Evolutionary conservation across 2,888 invertebrate species (phyloP), one percentile per base, ranked within the genome.

Genomic region (Microctonus brassicae): DNA sequence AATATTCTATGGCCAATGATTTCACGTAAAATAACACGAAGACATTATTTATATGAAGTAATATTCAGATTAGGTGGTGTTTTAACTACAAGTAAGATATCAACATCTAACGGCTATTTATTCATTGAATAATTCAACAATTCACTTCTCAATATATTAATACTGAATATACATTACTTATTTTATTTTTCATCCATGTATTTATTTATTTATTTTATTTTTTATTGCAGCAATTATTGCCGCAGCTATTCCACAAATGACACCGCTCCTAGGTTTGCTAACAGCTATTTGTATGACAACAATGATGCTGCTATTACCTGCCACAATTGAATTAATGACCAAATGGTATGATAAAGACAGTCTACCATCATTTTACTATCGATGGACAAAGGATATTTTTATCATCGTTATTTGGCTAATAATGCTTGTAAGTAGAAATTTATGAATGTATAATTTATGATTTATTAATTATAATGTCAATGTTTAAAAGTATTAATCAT

Each of bases 1-100:
- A 88, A 88, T 42, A 90, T 93, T 72, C 86, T 92, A n/a, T 92
- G 91, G 90, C 90, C 91, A 2, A 82, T 84, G 55, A 83, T 92
- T 26, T 79, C 83, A 42, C 47, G 76, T 26, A 83, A 81, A 62
- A 85, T 88, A 70, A 77, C 80, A n/a, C 80, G 84, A 13, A 80
- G 85, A 64, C 80, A 77, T 29, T 69, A 73, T 0, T 61, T 69
- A 26, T 78, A 79, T 34, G 81, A 87, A 71, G 79, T 77, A 13
- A 39, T 77, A n/a, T 83, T 87, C 73, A 80, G 86, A 24, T 74
- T 83, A 1, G 29, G 75, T 6, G 82, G 85, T 73, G 81, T 85
- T 53, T 39, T 80, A 3, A 76, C 75, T 34, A 80, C 83, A 53
- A 82, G 87, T 88, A 78, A 79, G 80, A 34, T 17, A 26, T 63